Conservation (phyloP, 2,113 vertebrate species). For the Columba janthina region DNA sequence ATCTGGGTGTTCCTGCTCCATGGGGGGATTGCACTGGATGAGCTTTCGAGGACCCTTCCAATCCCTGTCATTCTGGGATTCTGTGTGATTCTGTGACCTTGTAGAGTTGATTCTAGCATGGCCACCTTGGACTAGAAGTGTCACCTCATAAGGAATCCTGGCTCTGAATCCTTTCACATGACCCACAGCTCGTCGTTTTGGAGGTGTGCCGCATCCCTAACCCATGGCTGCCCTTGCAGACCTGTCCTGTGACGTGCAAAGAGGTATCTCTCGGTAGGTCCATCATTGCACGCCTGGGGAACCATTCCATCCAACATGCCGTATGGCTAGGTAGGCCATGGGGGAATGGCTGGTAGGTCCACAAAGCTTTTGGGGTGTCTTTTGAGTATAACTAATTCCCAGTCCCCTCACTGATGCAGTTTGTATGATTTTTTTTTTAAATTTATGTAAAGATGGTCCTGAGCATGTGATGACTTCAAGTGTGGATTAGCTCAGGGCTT, state of each 20-base stretch:
- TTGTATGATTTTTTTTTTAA: not conserved
- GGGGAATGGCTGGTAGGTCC: not conserved
- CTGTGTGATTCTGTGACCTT: not conserved
- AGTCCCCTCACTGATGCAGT: not conserved
- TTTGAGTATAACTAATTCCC: not conserved
- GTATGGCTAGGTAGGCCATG: rapidly evolving
- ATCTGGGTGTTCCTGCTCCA: too few relatives aligned
- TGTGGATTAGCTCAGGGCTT: not conserved
- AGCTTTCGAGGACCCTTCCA: too few relatives aligned
- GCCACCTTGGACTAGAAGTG: not conserved
- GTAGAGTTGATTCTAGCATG: not conserved
- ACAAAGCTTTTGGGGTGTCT: not conserved
- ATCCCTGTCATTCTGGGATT: too few relatives aligned
- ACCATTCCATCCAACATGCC: rapidly evolving
- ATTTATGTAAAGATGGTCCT: not conserved
- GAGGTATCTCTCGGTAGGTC: not conserved
- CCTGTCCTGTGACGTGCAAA: not conserved
- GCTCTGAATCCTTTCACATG: not conserved
- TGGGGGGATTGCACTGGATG: too few relatives aligned
- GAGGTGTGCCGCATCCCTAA: not conserved
- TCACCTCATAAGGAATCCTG: not conserved
- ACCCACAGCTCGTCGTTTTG: too few relatives aligned
- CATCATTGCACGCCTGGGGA: not conserved
- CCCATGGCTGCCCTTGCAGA: not conserved
- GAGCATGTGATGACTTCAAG: not conserved